Conservation (phyloP, 1,140 invertebrate species). For the Drosophila sechellia region DNA sequence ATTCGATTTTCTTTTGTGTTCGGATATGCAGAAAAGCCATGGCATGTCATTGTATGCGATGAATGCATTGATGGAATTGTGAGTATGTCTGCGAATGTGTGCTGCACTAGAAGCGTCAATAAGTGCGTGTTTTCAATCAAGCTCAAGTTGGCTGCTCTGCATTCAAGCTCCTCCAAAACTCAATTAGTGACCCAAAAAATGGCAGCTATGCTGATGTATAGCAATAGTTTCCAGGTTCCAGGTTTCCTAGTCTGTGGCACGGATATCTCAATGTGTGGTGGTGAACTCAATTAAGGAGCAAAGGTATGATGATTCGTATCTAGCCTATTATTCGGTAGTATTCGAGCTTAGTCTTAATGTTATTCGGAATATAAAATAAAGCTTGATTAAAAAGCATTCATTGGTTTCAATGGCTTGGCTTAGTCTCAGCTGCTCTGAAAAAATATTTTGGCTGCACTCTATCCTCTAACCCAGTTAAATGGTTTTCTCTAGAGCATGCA, state of each 20-base stretch:
- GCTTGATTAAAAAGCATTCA: too few relatives aligned
- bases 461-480: constrained; percentile 11
- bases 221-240: background rate
- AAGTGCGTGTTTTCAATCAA: constrained; percentile 56
- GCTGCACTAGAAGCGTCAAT: constrained; percentile 60
- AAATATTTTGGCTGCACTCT: background rate
- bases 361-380: background rate
- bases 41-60: constrained; percentile 45
- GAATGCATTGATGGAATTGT: constrained; percentile 15
- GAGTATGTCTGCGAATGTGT: constrained; percentile 28
- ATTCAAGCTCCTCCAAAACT: constrained; percentile 3
- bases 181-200: constrained; percentile 30
- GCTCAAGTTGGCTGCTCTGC: constrained; percentile 6
- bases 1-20: constrained; percentile 43
- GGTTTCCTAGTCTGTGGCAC: too few relatives aligned
- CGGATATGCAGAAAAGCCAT: constrained; percentile 45
- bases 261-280: background rate
- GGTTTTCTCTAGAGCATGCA: constrained; percentile 23
- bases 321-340: background rate
- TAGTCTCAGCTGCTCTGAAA: too few relatives aligned
- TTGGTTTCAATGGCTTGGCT: too few relatives aligned
- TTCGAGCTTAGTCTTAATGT: background rate
- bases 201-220: background rate
- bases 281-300: background rate
- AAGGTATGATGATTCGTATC: background rate